Evolutionary conservation across 2,888 invertebrate genomes (phyloP).

Genomic region (Conops quadrifasciatus): DNA sequence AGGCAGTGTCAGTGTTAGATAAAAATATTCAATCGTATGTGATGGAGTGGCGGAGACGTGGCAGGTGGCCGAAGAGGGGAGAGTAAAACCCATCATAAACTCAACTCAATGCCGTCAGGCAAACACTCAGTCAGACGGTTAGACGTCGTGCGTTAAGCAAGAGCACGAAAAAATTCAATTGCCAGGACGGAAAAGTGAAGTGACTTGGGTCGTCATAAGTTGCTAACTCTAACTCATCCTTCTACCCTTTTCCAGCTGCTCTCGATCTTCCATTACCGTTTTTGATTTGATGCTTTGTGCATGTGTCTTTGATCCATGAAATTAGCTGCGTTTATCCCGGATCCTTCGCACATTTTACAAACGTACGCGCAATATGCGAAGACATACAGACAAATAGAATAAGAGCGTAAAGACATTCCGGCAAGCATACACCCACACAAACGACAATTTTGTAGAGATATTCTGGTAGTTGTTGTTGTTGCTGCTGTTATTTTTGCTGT

Average conservation of each 20-base stretch:
- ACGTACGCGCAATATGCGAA: constrained; percentile 4
- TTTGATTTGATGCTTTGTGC: not conserved
- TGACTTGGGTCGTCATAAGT: constrained; percentile 15
- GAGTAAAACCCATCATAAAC: not conserved
- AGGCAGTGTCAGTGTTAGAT: constrained; percentile 4
- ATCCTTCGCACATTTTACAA: constrained; percentile 31
- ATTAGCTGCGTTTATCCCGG: constrained; percentile 32
- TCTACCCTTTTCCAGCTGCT: not conserved
- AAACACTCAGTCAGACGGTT: not conserved
- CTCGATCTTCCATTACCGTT: not conserved
- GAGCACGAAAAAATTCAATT: constrained; percentile 18
- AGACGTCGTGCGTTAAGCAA: not conserved
- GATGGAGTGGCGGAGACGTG: too few relatives aligned
- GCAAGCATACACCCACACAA: not conserved
- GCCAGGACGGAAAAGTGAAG: constrained; percentile 11
- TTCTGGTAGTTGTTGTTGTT: constrained; percentile 1
- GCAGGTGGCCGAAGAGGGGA: not conserved
- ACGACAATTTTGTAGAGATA: not conserved
- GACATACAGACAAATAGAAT: not conserved
- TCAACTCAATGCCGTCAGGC: not conserved
- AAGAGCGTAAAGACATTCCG: too few relatives aligned
- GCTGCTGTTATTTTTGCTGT: not conserved
- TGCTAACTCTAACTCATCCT: not conserved
- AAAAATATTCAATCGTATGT: constrained; percentile 15
- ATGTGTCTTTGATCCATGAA: constrained; percentile 31